Evolutionary conservation across 2,797 vertebrate genomes (phyloP).

Genomic region (Falco cherrug): DNA sequence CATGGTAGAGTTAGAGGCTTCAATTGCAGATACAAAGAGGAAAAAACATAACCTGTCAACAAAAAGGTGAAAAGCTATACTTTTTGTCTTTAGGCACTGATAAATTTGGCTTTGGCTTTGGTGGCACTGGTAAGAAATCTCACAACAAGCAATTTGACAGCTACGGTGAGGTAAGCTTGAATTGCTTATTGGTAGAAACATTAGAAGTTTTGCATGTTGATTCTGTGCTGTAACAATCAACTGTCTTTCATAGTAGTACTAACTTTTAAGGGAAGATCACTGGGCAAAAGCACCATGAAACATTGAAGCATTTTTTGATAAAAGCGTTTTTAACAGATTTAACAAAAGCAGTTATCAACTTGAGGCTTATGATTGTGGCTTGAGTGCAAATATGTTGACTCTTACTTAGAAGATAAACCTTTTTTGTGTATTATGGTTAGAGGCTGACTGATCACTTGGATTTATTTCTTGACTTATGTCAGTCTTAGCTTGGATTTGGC

Average conservation of each 20-base stretch:
- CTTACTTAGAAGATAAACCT: background rate
- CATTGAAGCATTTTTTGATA: background rate
- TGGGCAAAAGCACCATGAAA: background rate
- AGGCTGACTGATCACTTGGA: background rate
- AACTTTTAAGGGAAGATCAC: background rate
- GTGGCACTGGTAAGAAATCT: slow-evolving; percentile 98
- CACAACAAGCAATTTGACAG: slow-evolving; percentile 99
- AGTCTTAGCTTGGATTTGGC: background rate
- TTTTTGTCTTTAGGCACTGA: slow-evolving; percentile 85
- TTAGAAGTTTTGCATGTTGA: background rate
- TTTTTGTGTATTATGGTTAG: background rate
- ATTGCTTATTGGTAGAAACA: background rate
- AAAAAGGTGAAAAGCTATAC: background rate
- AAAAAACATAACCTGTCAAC: background rate
- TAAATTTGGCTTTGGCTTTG: slow-evolving; percentile 96
- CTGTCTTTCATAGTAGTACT: background rate
- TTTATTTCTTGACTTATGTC: background rate
- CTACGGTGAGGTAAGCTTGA: slow-evolving; percentile 91
- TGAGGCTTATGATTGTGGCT: background rate
- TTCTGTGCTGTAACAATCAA: background rate
- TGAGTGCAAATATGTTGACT: background rate
- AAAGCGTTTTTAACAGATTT: background rate
- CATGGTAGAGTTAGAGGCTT: background rate
- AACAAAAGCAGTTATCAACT: background rate
- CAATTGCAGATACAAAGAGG: background rate